Evolutionary conservation across 2,113 vertebrate genomes (phyloP).

Genomic region (Saguinus imperator): DNA sequence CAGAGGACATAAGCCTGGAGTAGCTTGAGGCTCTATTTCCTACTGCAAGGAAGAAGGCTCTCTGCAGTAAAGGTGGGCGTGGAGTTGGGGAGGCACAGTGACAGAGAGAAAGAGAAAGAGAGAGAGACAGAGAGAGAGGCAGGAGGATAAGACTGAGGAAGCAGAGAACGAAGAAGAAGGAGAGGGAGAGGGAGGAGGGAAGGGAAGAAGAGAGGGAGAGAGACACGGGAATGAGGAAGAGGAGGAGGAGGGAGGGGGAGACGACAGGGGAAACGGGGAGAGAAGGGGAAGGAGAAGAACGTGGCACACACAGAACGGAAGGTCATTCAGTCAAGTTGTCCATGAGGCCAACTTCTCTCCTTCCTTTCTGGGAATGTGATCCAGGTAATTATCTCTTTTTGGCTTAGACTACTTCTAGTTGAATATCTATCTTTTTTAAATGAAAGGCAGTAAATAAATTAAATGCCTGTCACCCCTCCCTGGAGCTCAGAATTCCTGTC

Average conservation of each 20-base stretch:
- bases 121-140: too few species aligned
- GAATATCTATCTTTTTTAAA: not conserved
- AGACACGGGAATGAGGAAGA: too few species aligned
- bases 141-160: fast-evolving
- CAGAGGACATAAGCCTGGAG: not conserved
- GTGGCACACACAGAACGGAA: fast-evolving
- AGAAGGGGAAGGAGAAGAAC: not conserved
- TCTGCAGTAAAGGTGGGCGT: too few species aligned
- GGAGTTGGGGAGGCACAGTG: fast-evolving
- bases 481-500: not conserved
- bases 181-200: fast-evolving
- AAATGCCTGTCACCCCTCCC: not conserved
- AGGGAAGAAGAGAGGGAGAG: fast-evolving
- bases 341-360: fast-evolving
- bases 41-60: not conserved
- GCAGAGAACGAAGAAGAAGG: not conserved
- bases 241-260: too few species aligned
- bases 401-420: not conserved
- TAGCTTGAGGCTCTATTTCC: not conserved
- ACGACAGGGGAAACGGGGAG: fast-evolving
- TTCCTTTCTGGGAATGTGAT: not conserved
- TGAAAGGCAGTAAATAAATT: not conserved
- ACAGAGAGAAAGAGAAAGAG: fast-evolving
- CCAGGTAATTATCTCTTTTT: not conserved
- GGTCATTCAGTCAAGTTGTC: fast-evolving